A percentile compares a stretch with the other conserved stretches of the same genome.
Evolutionary conservation across 2,888 invertebrate species (phyloP).

Genomic region (Leptopilina drosophilae): DNA sequence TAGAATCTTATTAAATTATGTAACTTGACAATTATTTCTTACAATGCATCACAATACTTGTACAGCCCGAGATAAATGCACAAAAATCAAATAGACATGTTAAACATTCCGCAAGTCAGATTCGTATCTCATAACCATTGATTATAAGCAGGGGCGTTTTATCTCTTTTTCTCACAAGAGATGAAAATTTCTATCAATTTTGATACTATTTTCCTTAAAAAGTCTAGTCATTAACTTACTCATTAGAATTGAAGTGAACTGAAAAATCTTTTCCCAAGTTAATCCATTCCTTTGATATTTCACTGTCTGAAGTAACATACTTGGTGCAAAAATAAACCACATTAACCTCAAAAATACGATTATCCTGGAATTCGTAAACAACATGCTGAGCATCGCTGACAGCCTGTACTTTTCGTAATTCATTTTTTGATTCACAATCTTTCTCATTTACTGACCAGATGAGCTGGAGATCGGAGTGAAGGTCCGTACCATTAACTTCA

Average conservation of each 20-base stretch:
- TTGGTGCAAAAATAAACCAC: constrained; percentile 69
- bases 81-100: background rate
- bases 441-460: constrained; percentile 62
- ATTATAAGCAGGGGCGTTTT: background rate
- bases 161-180: background rate
- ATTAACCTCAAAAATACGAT: constrained; percentile 64
- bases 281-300: constrained; percentile 60
- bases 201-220: background rate
- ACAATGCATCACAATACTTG: background rate
- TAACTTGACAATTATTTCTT: constrained; percentile 9
- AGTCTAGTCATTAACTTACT: constrained; percentile 61
- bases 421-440: constrained; percentile 57
- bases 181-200: constrained; percentile 55
- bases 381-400: constrained; percentile 54
- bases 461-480: constrained; percentile 58
- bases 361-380: constrained; percentile 60
- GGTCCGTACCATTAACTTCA: constrained; percentile 62
- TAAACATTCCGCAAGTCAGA: background rate
- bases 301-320: constrained; percentile 45
- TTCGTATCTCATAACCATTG: background rate
- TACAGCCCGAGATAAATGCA: background rate
- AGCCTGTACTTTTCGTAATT: constrained; percentile 56
- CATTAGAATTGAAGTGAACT: constrained; percentile 51
- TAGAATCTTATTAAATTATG: constrained; percentile 11
- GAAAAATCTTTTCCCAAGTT: constrained; percentile 66